Evolutionary conservation across 2,888 invertebrate species (phyloP).

Genomic region (Agonopterix subpropinquella): DNA sequence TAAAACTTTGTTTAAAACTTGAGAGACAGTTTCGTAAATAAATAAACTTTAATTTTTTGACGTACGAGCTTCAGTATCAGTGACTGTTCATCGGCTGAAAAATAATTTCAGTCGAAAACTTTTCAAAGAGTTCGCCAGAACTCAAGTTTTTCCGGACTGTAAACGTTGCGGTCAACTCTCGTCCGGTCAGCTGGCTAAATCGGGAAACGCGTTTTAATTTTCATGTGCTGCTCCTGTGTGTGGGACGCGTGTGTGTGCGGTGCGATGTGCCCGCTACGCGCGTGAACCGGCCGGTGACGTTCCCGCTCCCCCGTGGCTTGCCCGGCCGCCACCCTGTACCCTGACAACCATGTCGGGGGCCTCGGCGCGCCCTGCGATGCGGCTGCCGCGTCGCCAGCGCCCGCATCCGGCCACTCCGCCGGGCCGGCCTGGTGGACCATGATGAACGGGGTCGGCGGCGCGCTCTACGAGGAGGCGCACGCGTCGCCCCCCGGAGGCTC

Average conservation of each 20-base stretch:
- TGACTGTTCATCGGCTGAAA: constrained; percentile 41
- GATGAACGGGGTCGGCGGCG: constrained; percentile 87
- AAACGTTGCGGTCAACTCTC: constrained; percentile 45
- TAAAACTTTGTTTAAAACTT: constrained; percentile 1
- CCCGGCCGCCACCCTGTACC: constrained; percentile 89
- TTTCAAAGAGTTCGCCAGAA: constrained; percentile 16
- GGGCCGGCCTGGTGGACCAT: constrained; percentile 90
- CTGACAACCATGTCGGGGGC: constrained; percentile 82
- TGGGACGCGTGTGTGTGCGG: constrained; percentile 67
- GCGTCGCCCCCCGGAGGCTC: constrained; percentile 76
- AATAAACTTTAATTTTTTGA: constrained; percentile 26
- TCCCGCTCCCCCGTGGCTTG: constrained; percentile 83
- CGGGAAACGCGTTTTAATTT: constrained; percentile 71
- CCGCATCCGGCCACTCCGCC: constrained; percentile 89
- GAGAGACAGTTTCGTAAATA: constrained; percentile 23
- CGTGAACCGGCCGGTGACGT: constrained; percentile 64
- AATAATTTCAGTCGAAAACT: constrained; percentile 19
- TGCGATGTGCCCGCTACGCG: constrained; percentile 73
- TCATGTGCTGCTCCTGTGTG: constrained; percentile 69
- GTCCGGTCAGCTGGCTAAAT: constrained; percentile 67
- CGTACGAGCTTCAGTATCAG: constrained; percentile 44
- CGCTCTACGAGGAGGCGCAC: constrained; percentile 84
- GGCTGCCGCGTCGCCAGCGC: constrained; percentile 83
- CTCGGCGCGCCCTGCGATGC: constrained; percentile 81
- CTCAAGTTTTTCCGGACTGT: constrained; percentile 28